phyloP scores from a whole-genome alignment of 2,113 vertebrate species.

The Anarhynchus alexandrinus region DNA sequence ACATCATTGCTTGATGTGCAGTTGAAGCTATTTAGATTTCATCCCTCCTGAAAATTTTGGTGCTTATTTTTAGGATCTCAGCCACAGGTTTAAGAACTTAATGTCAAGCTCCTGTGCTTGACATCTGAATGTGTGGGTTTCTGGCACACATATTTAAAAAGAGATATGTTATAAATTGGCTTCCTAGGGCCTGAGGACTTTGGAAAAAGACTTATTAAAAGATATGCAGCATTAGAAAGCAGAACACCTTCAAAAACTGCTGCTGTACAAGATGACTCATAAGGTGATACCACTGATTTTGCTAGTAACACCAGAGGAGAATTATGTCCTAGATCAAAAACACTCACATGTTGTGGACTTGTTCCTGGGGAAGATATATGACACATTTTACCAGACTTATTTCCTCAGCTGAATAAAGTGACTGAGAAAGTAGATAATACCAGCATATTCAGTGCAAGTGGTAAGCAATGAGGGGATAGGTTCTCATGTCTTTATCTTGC shows the following conservation, averaged over 20 bases:
- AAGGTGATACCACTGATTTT: neutral
- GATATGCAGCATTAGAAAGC: neutral
- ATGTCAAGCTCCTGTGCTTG: neutral
- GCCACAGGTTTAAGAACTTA: slow-evolving; percentile 7
- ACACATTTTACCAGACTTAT: slow-evolving; percentile 30
- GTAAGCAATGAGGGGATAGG: neutral
- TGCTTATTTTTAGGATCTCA: slow-evolving; percentile 34
- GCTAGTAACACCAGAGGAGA: slow-evolving; percentile 34
- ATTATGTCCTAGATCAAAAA: slow-evolving; percentile 41
- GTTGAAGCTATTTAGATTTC: neutral
- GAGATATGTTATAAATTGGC: slow-evolving; percentile 18
- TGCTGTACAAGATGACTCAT: slow-evolving; percentile 31
- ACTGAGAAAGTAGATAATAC: slow-evolving; percentile 28
- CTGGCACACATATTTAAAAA: slow-evolving; percentile 6
- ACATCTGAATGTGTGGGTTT: neutral
- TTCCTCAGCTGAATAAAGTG: slow-evolving; percentile 59
- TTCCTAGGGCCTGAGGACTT: slow-evolving; percentile 22
- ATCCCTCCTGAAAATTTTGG: neutral
- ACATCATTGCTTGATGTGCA: neutral
- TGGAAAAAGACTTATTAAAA: slow-evolving; percentile 21
- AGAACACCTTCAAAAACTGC: slow-evolving; percentile 14
- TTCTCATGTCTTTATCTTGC: neutral
- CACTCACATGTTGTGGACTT: neutral
- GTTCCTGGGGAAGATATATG: slow-evolving; percentile 33
- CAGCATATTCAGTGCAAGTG: neutral